Evolutionary conservation across 2,113 vertebrate species (phyloP), one percentile per base, ranked within the genome.

Genomic region (Anhinga anhinga): DNA sequence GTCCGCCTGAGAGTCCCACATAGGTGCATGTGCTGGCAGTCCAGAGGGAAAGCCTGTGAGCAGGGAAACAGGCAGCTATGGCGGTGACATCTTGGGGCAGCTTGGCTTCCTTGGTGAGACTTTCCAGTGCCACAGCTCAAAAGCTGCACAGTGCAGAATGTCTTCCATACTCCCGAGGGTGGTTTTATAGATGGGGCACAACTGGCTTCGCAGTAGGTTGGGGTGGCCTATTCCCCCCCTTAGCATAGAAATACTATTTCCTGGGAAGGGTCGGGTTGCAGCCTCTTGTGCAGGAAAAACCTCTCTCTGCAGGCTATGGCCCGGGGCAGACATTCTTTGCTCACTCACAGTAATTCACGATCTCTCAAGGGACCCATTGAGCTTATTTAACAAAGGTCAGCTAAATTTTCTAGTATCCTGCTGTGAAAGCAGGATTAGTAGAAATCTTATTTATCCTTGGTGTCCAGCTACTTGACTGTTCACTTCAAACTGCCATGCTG

Each of bases 351-450:
- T 94, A 95, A 95, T 95, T 96, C 81, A 79, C 62, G 29, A 8
- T 82, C 58, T 89, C 97, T 89, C 91, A 62, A 66, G 94, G 89
- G 96, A 86, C 49, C 44, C 42, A 82, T 76, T 95, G 91, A 97
- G 94, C 83, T 97, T 97, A 90, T 95, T 97, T 95, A 95, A 95
- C 89, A 94, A 95, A 96, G 83, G 91, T 97, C 96, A 97, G 93
- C 93, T 94, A 91, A 95, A 96, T 97, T 96, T 95, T 96, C 93
- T 95, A 79, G 87, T 89, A 93, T 89, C 96, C 86, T 94, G 84
- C 95, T 96, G 84, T 93, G 83, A 92, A 97, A 95, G 74, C 90
- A 86, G 93, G 84, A 91, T 93, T 95, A 97, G 78, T 53, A 82
- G 81, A 87, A 96, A 93, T 93, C 81, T 90, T 96, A 91, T 95